Conservation (phyloP, 2,113 vertebrate genomes). For the Arizona elegans region DNA sequence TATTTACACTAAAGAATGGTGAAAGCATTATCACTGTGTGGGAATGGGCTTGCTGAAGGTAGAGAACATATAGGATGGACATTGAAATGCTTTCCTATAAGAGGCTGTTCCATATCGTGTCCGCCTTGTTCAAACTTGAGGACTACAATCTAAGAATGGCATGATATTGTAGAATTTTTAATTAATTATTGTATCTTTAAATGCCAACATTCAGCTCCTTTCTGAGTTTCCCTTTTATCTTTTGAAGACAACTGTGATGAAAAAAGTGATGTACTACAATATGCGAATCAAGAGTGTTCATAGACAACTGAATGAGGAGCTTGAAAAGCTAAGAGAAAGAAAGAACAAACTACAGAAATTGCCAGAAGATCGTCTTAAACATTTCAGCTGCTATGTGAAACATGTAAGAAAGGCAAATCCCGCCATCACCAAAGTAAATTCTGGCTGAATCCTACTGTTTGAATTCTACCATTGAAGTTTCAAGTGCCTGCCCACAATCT, state of each 20-base stretch:
- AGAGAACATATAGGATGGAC: not conserved
- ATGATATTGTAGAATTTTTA: not conserved
- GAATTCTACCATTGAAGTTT: not conserved
- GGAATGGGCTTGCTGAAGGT: not conserved
- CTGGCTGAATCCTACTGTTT: not conserved
- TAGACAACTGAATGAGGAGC: conserved; percentile 71
- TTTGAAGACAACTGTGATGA: conserved; percentile 79
- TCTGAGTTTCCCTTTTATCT: conserved; percentile 11
- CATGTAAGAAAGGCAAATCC: conserved; percentile 66
- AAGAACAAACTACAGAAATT: conserved; percentile 70
- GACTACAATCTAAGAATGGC: not conserved
- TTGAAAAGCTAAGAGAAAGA: conserved; percentile 69
- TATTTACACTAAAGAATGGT: not conserved
- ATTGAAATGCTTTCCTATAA: not conserved
- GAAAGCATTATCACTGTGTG: not conserved
- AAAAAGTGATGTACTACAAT: conserved; percentile 91
- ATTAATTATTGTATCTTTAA: not conserved
- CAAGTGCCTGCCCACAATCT: not conserved
- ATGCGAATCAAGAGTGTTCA: conserved; percentile 79
- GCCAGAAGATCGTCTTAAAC: conserved; percentile 76
- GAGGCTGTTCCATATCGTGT: not conserved
- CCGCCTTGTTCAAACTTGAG: not conserved
- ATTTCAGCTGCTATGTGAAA: conserved; percentile 74
- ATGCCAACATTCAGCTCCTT: not conserved
- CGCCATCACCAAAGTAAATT: not conserved